Base-by-base conservation (phyloP, 2,888 invertebrate species). In the Eupithecia dodoneata region DNA sequence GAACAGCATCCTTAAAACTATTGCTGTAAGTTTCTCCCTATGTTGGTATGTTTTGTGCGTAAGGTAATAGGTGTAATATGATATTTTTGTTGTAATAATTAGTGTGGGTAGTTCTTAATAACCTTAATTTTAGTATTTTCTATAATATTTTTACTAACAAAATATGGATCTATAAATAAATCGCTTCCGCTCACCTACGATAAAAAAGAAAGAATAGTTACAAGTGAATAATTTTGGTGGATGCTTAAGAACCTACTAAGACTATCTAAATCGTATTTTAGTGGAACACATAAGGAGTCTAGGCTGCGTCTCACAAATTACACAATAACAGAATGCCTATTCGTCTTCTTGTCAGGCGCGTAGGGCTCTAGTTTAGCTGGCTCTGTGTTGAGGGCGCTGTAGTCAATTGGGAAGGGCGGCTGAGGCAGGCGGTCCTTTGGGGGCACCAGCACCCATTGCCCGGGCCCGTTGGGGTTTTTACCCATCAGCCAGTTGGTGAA, bases 401-500 rank as follows among this genome's bases (percentile, higher is more conserved):
- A 97, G 93, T 97, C 97, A 74, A 97, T 96, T 3, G 97, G 97
- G 87, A 97, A 97, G 13, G 96, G 96, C 2, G 96, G 96, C 73
- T 95, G 93, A 0, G 95, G 95, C 13, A 95, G 88, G 42, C 95
- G 91, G 81, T 93, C 95, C 82, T 96, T 95, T 2, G 96, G 94
- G 7, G 96, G 96, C 30, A 97, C 97, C 49, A 97, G 95, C 71
- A 97, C 96, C 95, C 96, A 97, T 85, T 97, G 97, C 0, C 97
- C 97, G 0, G 97, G 97, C 0, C 97, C 97, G 87, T 97, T 97
- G 6, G 97, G 97, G 84, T 96, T 96, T 87, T 97, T 96, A 5
- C 97, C 97, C 89, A 97, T 95, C 81, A 97, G 92, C 95, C 97
- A 97, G 90, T 97, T 97, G 70, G 97, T 96, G 89, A 97, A 97